Evolutionary conservation across 2,797 vertebrate species (phyloP).

Genomic region (Ataeniobius toweri): DNA sequence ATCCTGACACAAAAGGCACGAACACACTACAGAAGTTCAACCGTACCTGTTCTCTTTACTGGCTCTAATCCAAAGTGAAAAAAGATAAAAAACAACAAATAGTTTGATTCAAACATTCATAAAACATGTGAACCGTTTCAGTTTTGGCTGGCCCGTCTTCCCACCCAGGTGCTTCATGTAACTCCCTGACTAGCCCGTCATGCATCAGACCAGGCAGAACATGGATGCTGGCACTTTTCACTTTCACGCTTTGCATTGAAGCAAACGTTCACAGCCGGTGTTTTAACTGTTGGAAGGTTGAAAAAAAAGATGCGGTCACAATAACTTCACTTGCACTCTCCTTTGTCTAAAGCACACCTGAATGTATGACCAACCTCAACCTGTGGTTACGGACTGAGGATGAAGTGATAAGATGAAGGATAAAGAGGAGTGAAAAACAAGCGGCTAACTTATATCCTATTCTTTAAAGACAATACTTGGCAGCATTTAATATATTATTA

Average conservation of each 20-base stretch:
- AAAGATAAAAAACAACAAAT: slow-evolving; percentile 55
- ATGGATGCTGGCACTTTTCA: slow-evolving; percentile 74
- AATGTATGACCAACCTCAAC: slow-evolving; percentile 52
- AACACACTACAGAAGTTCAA: slow-evolving; percentile 50
- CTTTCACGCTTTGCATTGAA: slow-evolving; percentile 66
- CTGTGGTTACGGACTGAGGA: slow-evolving; percentile 30
- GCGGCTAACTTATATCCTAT: slow-evolving; percentile 36
- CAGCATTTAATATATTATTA: slow-evolving; percentile 20
- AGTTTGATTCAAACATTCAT: slow-evolving; percentile 48
- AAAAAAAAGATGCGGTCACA: slow-evolving; percentile 66
- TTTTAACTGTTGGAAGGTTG: slow-evolving; percentile 47
- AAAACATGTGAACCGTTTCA: slow-evolving; percentile 36
- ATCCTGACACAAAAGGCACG: neutral
- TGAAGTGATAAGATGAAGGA: slow-evolving; percentile 40
- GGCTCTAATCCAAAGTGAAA: slow-evolving; percentile 47
- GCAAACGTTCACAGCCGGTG: slow-evolving; percentile 55
- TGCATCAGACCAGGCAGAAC: slow-evolving; percentile 60
- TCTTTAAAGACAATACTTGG: slow-evolving; percentile 26
- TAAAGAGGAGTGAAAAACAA: slow-evolving; percentile 45
- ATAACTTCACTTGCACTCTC: slow-evolving; percentile 45
- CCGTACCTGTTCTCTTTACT: slow-evolving; percentile 29
- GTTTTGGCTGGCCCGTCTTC: slow-evolving; percentile 45
- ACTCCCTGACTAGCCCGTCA: slow-evolving; percentile 58
- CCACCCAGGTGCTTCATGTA: slow-evolving; percentile 63
- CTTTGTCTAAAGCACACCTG: slow-evolving; percentile 71